Base-by-base conservation (phyloP, 2,888 invertebrate species). In the Heliconius erato region DNA sequence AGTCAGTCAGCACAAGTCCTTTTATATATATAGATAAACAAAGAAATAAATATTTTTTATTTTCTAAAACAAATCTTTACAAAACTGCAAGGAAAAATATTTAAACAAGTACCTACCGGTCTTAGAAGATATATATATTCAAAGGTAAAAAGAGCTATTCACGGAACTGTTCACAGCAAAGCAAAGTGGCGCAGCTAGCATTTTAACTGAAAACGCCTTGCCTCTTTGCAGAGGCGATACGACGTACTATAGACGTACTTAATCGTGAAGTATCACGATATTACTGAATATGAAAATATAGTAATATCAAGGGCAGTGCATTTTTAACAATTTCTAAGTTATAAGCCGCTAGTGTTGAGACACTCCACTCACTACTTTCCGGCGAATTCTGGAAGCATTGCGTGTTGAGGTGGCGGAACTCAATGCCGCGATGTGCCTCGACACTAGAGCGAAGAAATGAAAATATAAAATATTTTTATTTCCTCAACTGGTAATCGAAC, bases 121-220 rank as follows among this genome's bases (percentile, higher is more conserved):
- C 78, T 68, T 68, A 78, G 67, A 28, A 67, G 49, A 67, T 68
- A 78, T 40, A 1, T 40, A 40, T 78, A 28, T 44, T 78, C 78
- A 78, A 78, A 78, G 78, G 78, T 23, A 68, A 78, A 78, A 78
- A 26, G 67, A 78, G 49, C 78, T 44, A 32, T 78, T 78, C 78
- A 78, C 16, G 26, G 16, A 59, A 32, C 28, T 49, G 65, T 78
- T 78, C 67, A 78, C 28, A 23, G 44, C 67, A 49, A 67, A 78
- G 78, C 77, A 65, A 81, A 77, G 77, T 81, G 81, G 77, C 81
- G 71, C 40, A 65, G 81, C 77, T 59, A 71, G 76, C 71, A 28
- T 69, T 78, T 81, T 81, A 77, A 71, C 77, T 81, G 77, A 65
- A 77, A 81, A 71, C 63, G n/a, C 71, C 32, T 77, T 81, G 69